Evolutionary conservation across 2,113 vertebrate species (phyloP).

Genomic region (Lasiurus cinereus): DNA sequence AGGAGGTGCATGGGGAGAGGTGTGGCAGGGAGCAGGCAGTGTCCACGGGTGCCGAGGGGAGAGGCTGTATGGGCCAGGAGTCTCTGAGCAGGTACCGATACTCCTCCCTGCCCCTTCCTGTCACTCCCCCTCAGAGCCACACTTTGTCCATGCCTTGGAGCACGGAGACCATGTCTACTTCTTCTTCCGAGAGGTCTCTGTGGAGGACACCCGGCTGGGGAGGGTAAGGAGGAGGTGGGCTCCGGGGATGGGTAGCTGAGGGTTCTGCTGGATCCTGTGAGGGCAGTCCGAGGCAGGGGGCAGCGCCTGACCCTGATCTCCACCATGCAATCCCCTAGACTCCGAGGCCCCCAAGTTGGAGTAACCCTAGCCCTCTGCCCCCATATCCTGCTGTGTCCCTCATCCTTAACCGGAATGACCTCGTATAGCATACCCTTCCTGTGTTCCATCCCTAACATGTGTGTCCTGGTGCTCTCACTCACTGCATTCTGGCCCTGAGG

Average conservation of each 20-base stretch:
- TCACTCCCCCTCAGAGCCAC: constrained; percentile 89
- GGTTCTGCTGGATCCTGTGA: neutral
- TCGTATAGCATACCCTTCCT: neutral
- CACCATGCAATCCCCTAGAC: neutral
- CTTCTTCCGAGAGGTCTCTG: constrained; percentile 97
- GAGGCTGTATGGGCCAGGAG: rapidly evolving
- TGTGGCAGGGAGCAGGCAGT: too few species aligned
- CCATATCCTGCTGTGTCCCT: neutral
- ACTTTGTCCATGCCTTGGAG: constrained; percentile 95
- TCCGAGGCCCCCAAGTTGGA: neutral
- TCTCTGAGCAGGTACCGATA: neutral
- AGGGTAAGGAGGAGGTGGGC: constrained; percentile 90
- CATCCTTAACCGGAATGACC: neutral
- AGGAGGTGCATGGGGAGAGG: neutral
- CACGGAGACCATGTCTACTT: constrained; percentile 96
- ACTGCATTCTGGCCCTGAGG: rapidly evolving
- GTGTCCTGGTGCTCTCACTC: neutral
- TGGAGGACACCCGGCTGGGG: constrained; percentile 94
- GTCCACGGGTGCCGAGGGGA: rapidly evolving
- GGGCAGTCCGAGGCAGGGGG: neutral
- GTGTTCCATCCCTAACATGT: neutral
- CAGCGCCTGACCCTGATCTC: neutral
- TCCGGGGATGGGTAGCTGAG: neutral
- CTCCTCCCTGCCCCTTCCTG: neutral
- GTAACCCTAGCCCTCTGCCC: neutral